A percentile compares a stretch with the other conserved stretches of the same genome.
Conservation (phyloP, 2,113 vertebrate genomes). For the Excalfactoria chinensis region DNA sequence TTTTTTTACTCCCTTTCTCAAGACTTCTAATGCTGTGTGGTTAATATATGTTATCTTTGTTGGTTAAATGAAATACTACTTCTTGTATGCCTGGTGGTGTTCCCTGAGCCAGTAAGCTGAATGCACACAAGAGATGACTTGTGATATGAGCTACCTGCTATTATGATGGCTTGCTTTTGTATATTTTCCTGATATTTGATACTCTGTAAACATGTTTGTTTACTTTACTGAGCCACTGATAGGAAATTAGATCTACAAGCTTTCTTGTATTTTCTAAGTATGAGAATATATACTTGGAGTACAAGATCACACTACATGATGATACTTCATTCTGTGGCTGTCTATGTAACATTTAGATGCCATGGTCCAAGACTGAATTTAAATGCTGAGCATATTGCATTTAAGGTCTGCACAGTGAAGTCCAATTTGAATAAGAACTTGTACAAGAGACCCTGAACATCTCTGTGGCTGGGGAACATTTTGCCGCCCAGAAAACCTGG, state of each 20-base stretch:
- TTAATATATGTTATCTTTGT: neutral
- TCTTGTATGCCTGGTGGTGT: neutral
- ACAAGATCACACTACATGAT: neutral
- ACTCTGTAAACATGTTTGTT: neutral
- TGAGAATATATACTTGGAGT: neutral
- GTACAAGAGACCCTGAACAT: neutral
- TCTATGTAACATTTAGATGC: neutral
- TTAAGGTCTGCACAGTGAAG: neutral
- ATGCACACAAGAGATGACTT: neutral
- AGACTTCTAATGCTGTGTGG: neutral
- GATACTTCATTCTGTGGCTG: neutral
- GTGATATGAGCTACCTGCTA: neutral
- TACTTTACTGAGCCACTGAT: neutral
- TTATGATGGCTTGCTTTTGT: neutral
- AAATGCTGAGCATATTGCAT: neutral
- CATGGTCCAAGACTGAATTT: neutral
- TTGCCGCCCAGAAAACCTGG: neutral
- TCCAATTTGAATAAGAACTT: neutral
- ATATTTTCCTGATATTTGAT: neutral
- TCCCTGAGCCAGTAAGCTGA: neutral
- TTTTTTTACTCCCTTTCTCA: neutral
- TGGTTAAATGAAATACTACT: neutral
- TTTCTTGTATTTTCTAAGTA: neutral
- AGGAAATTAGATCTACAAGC: neutral
- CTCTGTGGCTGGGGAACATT: neutral